phyloP scores from a whole-genome alignment of 2,797 vertebrate genomes.

The Phylloscopus collybita region DNA sequence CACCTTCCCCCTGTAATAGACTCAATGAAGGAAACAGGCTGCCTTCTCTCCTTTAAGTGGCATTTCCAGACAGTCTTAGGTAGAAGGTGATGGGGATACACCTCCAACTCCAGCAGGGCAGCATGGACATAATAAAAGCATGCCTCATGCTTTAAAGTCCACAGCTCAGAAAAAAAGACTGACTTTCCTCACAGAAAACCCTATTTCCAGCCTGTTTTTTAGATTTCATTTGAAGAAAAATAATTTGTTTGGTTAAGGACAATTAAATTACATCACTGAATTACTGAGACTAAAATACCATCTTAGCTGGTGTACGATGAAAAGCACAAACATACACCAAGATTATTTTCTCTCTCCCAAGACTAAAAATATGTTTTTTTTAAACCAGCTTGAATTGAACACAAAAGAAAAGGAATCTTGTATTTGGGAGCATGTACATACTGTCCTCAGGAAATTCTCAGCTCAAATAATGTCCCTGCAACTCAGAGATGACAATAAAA shows the following conservation, averaged over 20 bases:
- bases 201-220: not conserved
- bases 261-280: not conserved
- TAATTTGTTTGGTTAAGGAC: not conserved
- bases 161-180: not conserved
- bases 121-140: fast-evolving
- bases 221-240: not conserved
- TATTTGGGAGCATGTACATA: not conserved
- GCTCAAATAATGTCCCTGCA: not conserved
- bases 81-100: fast-evolving
- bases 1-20: not conserved
- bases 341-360: not conserved
- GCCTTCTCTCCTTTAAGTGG: not conserved
- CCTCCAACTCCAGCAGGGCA: not conserved
- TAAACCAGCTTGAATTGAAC: not conserved
- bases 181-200: not conserved
- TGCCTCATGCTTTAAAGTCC: not conserved
- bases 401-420: not conserved
- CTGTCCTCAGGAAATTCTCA: slow-evolving; percentile 26
- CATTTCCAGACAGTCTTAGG: not conserved
- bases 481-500: not conserved
- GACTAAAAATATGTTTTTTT: not conserved
- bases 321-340: not conserved
- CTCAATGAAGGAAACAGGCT: not conserved
- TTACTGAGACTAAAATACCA: not conserved
- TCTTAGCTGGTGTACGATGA: not conserved